Evolutionary conservation across 2,113 vertebrate species (phyloP).

Genomic region (Saimiri boliviensis): DNA sequence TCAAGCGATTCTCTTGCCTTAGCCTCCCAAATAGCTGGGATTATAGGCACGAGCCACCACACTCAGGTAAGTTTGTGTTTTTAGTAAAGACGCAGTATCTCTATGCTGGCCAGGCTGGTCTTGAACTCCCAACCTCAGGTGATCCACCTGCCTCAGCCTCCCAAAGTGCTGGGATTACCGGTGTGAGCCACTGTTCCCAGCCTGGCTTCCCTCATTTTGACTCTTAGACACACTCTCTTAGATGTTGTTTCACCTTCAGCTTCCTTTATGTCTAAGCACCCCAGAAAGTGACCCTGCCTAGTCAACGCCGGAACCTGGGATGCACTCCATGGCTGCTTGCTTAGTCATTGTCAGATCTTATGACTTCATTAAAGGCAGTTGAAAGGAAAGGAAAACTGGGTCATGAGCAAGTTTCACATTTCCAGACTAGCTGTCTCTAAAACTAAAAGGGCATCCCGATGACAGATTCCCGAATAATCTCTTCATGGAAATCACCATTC

Average conservation of each 20-base stretch:
- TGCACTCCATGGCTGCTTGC: background rate
- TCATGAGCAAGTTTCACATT: background rate
- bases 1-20: no score
- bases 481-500: background rate
- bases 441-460: background rate
- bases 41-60: no score
- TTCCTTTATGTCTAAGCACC: background rate
- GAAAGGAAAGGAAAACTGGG: constrained; percentile 6
- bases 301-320: background rate
- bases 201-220: background rate
- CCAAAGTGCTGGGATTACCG: no score
- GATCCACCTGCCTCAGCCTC: no score
- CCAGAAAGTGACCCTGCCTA: background rate
- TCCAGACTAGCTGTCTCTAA: background rate
- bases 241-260: background rate
- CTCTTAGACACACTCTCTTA: background rate
- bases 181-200: no score
- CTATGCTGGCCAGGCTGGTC: no score
- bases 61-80: no score
- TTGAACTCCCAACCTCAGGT: no score
- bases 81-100: no score
- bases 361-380: background rate
- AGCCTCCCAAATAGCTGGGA: no score
- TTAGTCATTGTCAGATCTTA: background rate
- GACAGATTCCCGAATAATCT: background rate